Evolutionary conservation across 1,140 invertebrate species (phyloP), one percentile per base, ranked within the genome.

Genomic region (Vanessa tameamea): DNA sequence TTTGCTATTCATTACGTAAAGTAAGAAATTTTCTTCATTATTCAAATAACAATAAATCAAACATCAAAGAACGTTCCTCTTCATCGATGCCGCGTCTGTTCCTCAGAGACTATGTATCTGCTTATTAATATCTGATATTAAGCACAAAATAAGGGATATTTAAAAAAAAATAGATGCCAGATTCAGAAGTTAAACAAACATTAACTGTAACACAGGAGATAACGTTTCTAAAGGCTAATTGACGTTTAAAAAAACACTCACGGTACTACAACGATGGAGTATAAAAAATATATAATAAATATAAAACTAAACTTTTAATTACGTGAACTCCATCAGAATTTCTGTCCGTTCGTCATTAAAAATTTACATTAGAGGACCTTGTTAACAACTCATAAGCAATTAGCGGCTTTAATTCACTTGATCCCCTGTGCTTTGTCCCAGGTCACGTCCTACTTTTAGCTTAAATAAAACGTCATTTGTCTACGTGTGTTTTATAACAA

Each of bases 301-400:
- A 11, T 23, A 13, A 57, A 16, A 23, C 11, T 48, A 31, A 65
- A 65, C 50, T 65, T 65, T 66, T 72, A 72, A 72, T 72, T 65
- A 65, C 23, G n/a, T 31, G 16, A 64, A 72, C 50, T 72, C 70
- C 53, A 23, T 57, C 53, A 47, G 37, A 65, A 23, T 65, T 63
- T 65, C 31, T 16, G 20, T 26, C 65, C 26, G 63, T 47, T 12
- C 43, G 63, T 57, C 51, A 51, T 65, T 64, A 72, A 72, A 72
- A 64, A 72, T 72, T 64, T 57, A 72, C 37, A 65, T 65, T 57
- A 65, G 37, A 63, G 48, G 37, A 43, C 70, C 70, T 65, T 72
- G 70, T 72, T 72, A 72, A 50, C 69, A 72, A 72, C 70, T 72
- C 70, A 72, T 72, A 72, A 72, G 63, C 63, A 72, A 72, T 72